Evolutionary conservation across 2,888 invertebrate species (phyloP).

Genomic region (Strigamia crassipes): DNA sequence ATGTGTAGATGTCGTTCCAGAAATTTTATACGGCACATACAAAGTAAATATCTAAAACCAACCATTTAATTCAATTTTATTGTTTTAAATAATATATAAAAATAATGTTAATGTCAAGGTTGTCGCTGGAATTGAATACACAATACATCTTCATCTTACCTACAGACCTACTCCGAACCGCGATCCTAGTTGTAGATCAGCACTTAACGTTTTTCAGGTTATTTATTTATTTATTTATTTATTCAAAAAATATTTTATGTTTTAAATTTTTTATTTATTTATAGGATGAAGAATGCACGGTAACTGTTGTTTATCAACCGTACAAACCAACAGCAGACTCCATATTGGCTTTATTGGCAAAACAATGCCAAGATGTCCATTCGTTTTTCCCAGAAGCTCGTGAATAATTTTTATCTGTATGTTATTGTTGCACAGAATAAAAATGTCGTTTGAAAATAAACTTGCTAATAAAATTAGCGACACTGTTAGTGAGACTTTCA

Average conservation of each 20-base stretch:
- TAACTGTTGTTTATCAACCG: constrained; percentile 4
- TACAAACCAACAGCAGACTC: not conserved
- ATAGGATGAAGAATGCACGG: not conserved
- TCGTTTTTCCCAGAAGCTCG: not conserved
- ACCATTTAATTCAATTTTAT: no score
- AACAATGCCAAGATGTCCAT: not conserved
- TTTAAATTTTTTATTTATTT: not conserved
- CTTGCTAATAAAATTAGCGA: not conserved
- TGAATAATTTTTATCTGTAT: not conserved
- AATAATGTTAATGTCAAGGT: not conserved
- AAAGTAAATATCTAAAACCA: not conserved
- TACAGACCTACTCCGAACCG: not conserved
- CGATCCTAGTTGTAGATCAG: not conserved
- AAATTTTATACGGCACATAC: constrained; percentile 10
- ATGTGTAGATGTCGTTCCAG: not conserved
- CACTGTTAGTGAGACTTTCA: no score
- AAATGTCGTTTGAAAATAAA: not conserved
- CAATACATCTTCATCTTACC: not conserved
- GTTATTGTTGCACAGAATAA: not conserved
- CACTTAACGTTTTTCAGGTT: not conserved
- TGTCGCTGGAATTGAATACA: constrained; percentile 16
- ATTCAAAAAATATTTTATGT: not conserved
- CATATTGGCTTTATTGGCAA: not conserved
- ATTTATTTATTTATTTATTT: not conserved
- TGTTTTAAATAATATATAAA: no score